Evolutionary conservation across 1,140 invertebrate species (phyloP).

Genomic region (Pachyrhynchus sulphureomaculatus): DNA sequence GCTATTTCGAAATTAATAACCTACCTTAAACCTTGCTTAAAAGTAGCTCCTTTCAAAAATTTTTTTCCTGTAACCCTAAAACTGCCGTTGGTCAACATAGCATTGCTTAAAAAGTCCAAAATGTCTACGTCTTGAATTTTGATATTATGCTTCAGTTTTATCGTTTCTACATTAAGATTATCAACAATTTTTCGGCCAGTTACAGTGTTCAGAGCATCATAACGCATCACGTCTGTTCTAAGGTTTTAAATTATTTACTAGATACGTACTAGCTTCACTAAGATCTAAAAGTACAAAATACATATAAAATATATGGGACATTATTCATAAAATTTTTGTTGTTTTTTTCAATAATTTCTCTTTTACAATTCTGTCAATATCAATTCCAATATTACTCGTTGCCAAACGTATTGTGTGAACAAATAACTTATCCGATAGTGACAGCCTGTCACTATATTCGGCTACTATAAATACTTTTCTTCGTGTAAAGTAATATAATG

Average conservation of each 20-base stretch:
- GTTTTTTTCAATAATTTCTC: too few relatives aligned
- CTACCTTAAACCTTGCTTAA: constrained; percentile 38
- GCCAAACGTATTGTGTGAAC: too few relatives aligned
- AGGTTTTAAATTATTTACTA: constrained; percentile 52
- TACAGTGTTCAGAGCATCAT: constrained; percentile 44
- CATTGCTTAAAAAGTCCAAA: constrained; percentile 49
- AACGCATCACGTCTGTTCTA: constrained; percentile 50
- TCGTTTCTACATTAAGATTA: constrained; percentile 38
- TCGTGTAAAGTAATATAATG: too few relatives aligned
- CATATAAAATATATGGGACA: too few relatives aligned
- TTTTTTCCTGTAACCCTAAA: constrained; percentile 34
- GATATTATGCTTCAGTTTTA: constrained; percentile 41
- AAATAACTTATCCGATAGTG: too few relatives aligned
- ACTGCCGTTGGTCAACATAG: constrained; percentile 39
- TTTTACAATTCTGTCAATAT: too few relatives aligned
- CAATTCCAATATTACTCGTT: too few relatives aligned
- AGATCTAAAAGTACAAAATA: constrained; percentile 44
- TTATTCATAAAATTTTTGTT: too few relatives aligned
- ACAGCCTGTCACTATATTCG: constrained; percentile 5
- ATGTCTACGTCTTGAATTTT: constrained; percentile 51
- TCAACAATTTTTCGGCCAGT: constrained; percentile 47
- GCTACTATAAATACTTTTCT: background rate
- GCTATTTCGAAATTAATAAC: too few relatives aligned
- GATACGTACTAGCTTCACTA: constrained; percentile 39
- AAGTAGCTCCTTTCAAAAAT: constrained; percentile 34